Evolutionary conservation across 1,140 invertebrate species (phyloP).

Genomic region (Maniola jurtina): DNA sequence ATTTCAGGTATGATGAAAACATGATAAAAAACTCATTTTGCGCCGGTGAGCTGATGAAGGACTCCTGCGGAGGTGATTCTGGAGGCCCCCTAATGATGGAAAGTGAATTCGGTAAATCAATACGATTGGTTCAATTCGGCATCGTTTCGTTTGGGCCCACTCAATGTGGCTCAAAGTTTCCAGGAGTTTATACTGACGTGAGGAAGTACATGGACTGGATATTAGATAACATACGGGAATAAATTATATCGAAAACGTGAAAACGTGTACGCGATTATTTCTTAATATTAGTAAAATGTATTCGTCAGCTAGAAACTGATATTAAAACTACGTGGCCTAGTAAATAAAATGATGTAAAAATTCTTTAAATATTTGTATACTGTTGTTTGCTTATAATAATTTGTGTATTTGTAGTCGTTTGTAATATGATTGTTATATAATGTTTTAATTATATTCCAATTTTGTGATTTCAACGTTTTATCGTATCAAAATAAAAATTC

Average conservation of each 20-base stretch:
- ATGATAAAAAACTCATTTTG: constrained; percentile 27
- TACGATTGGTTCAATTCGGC: constrained; percentile 33
- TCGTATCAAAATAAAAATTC: too few species aligned
- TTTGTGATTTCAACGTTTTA: too few species aligned
- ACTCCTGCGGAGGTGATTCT: constrained; percentile 41
- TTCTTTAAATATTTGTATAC: too few species aligned
- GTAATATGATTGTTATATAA: too few species aligned
- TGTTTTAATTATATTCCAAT: too few species aligned
- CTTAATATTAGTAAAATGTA: too few species aligned
- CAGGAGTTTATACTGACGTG: constrained; percentile 41
- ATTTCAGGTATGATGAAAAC: not conserved
- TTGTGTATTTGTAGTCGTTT: too few species aligned
- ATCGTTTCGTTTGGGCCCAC: constrained; percentile 35
- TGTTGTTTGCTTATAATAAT: too few species aligned
- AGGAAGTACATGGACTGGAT: constrained; percentile 41
- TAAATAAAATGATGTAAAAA: too few species aligned
- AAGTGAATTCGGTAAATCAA: constrained; percentile 3
- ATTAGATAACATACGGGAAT: constrained; percentile 32
- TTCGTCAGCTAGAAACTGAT: too few species aligned
- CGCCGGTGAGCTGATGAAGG: constrained; percentile 26
- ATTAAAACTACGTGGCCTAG: too few species aligned
- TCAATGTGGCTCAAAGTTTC: constrained; percentile 28
- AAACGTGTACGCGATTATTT: too few species aligned
- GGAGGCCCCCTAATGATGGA: constrained; percentile 40
- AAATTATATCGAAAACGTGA: not conserved